These are phyloP conservation scores for Cynocephalus volans DNA, from an alignment of 2,113 vertebrate genomes.

Conservation along the genomic window DNA sequence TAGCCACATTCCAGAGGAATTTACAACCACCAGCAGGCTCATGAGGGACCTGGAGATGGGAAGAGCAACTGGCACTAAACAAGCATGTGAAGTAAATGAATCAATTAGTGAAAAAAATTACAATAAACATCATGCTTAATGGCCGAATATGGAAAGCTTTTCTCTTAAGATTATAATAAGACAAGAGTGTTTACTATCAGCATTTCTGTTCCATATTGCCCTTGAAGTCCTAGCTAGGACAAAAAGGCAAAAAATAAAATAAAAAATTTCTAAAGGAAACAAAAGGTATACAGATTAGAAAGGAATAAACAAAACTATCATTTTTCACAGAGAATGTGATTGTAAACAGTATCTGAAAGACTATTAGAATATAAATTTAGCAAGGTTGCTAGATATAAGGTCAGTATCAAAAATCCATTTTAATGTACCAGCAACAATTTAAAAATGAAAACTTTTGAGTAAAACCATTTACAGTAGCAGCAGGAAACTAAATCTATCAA, in stretches of 20 bases:
- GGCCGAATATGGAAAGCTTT: not conserved
- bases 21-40: not conserved
- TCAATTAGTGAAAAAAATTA: not conserved
- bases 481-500: not conserved
- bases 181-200: not conserved
- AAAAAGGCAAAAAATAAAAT: not conserved
- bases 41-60: not conserved
- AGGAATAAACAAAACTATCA: not conserved
- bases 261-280: not conserved
- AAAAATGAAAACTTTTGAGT: not conserved
- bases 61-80: not conserved
- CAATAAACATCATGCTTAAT: not conserved
- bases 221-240: not conserved
- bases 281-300: conserved; percentile 44
- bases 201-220: not conserved
- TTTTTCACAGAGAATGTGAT: conserved; percentile 27
- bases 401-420: not conserved
- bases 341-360: not conserved
- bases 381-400: not conserved
- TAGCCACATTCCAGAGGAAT: not conserved
- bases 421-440: conserved; percentile 2
- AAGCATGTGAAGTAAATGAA: not conserved
- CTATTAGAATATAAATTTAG: conserved; percentile 24
- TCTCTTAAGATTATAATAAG: not conserved
- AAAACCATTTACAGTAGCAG: not conserved